Evolutionary conservation across 1,140 invertebrate genomes (phyloP).

Genomic region (Stegodyphus dumicola): DNA sequence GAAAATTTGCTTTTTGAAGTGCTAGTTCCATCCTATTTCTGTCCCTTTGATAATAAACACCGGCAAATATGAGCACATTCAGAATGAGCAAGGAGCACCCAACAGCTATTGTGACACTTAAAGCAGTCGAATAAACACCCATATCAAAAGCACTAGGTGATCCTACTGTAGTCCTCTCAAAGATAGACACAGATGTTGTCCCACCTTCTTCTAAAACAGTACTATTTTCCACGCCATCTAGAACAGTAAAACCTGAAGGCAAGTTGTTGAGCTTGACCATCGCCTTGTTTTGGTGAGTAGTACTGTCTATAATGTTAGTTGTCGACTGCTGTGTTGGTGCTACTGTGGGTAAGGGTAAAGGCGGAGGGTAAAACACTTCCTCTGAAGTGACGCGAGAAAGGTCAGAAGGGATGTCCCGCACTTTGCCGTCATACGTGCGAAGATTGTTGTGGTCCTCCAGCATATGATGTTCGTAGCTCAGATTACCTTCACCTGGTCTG

Average conservation of each 20-base stretch:
- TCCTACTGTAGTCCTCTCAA: conserved; percentile 18
- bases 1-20: conserved; percentile 48
- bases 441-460: conserved; percentile 75
- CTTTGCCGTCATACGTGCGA: conserved; percentile 69
- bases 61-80: conserved; percentile 92
- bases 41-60: conserved; percentile 92
- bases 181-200: neutral
- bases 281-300: conserved; percentile 4
- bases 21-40: conserved; percentile 78
- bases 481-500: conserved; percentile 74
- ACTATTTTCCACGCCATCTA: conserved; percentile 4
- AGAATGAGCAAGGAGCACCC: conserved; percentile 89
- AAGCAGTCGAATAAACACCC: conserved; percentile 80
- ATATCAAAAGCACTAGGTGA: conserved; percentile 36
- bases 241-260: neutral
- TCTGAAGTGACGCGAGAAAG: neutral
- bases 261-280: conserved; percentile 41
- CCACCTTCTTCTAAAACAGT: conserved; percentile 3
- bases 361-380: conserved; percentile 44
- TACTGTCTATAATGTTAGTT: neutral
- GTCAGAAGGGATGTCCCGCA: conserved; percentile 40
- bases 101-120: conserved; percentile 94
- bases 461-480: conserved; percentile 80
- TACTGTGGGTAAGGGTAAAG: conserved; percentile 6
- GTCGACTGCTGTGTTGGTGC: conserved; percentile 4